Percentiles rank a stretch among this genome's conserved stretches.
phyloP scores from a whole-genome alignment of 2,113 vertebrate species.

The Canis aureus region DNA sequence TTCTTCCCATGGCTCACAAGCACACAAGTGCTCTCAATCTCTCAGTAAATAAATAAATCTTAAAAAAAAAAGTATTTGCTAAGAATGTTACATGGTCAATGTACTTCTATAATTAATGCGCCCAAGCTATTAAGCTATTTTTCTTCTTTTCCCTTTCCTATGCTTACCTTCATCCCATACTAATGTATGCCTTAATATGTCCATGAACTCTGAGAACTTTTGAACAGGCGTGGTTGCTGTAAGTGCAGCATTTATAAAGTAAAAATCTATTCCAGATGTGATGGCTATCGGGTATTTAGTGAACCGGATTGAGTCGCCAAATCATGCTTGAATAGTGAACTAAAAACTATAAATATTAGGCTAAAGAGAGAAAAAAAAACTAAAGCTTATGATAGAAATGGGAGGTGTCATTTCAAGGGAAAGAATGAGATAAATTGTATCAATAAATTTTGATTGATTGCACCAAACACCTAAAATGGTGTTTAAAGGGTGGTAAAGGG shows the following conservation, averaged over 20 bases:
- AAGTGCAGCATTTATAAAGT: neutral
- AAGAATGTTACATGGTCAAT: neutral
- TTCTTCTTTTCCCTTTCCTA: neutral
- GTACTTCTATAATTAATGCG: conserved; percentile 11
- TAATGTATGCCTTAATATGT: neutral
- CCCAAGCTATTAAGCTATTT: neutral
- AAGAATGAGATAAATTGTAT: neutral
- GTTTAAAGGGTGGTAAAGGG: neutral
- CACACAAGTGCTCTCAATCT: neutral
- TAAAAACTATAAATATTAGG: neutral
- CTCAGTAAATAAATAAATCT: neutral
- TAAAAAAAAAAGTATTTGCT: neutral
- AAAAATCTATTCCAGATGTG: neutral
- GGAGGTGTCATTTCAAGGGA: neutral
- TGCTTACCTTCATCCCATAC: neutral
- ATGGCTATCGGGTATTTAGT: neutral
- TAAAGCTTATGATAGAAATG: neutral
- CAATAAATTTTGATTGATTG: neutral
- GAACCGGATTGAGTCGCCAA: conserved; percentile 31
- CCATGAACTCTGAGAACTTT: neutral
- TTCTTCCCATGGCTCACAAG: neutral
- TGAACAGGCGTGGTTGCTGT: neutral
- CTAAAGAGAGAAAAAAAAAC: neutral
- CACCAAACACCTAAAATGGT: neutral
- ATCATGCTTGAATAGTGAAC: neutral